Evolutionary conservation across 2,113 vertebrate genomes (phyloP).

Genomic region (Pogona vitticeps): DNA sequence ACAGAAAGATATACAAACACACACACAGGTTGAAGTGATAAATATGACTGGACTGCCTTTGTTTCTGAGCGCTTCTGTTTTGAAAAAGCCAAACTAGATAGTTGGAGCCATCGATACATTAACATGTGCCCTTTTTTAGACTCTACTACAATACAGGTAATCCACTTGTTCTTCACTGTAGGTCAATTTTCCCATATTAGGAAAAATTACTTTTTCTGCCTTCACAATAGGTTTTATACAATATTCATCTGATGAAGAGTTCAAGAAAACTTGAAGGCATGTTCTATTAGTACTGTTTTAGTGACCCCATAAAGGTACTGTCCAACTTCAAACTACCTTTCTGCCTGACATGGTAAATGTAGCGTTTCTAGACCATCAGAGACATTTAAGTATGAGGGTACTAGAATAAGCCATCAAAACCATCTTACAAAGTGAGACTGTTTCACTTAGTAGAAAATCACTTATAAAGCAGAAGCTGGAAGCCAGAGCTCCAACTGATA

Average conservation of each 20-base stretch:
- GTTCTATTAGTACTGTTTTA: no score
- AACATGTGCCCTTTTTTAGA: background rate
- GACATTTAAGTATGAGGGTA: conserved; percentile 12
- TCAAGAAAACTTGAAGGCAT: no score
- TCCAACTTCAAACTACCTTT: background rate
- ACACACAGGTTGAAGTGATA: background rate
- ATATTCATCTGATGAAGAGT: no score
- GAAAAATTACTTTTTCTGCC: background rate
- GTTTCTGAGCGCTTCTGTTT: background rate
- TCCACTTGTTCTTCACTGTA: background rate
- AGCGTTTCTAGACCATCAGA: background rate
- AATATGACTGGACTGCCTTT: background rate
- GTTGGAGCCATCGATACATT: background rate
- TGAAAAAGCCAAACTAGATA: background rate
- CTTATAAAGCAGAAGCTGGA: background rate
- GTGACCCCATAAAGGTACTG: no score
- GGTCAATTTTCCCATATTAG: background rate
- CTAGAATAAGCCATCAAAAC: background rate
- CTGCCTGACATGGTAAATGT: background rate
- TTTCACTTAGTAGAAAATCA: conserved; percentile 19
- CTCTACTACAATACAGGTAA: background rate
- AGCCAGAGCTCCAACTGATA: background rate
- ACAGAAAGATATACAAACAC: background rate
- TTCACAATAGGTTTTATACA: no score
- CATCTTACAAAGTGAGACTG: background rate